Conservation (phyloP, 2,797 vertebrate genomes). For the Acrocephalus scirpaceus region DNA sequence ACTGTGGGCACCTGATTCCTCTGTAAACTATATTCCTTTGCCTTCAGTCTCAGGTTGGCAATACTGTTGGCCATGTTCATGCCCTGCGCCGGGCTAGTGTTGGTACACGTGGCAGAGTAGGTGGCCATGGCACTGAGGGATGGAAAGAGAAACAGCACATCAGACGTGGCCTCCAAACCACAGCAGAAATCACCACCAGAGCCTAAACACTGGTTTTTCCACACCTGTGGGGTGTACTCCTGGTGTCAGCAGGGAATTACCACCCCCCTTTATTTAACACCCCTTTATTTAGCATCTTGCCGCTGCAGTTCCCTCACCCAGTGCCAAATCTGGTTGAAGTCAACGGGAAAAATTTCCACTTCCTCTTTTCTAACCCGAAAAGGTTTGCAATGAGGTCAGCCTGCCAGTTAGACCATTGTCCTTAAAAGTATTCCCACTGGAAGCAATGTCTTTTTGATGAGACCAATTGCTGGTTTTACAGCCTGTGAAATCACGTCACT, state of each 20-base stretch:
- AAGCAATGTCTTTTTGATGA: slow-evolving; percentile 44
- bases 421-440: slow-evolving; percentile 15
- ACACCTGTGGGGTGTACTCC: not conserved
- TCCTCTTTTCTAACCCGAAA: slow-evolving; percentile 14
- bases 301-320: not conserved
- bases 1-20: slow-evolving; percentile 97
- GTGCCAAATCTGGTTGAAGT: not conserved
- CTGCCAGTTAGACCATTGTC: slow-evolving; percentile 18
- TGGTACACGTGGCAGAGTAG: slow-evolving; percentile 93
- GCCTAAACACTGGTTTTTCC: not conserved
- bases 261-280: not conserved
- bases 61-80: slow-evolving; percentile 99
- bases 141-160: slow-evolving; percentile 50
- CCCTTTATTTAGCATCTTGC: not conserved
- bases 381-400: slow-evolving; percentile 23
- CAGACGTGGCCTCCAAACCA: not conserved
- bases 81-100: slow-evolving; percentile 90
- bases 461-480: slow-evolving; percentile 34
- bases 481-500: slow-evolving; percentile 47
- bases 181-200: not conserved
- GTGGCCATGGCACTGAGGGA: slow-evolving; percentile 91
- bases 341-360: slow-evolving; percentile 9
- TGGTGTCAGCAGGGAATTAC: not conserved
- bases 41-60: slow-evolving; percentile 99
- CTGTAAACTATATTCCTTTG: slow-evolving; percentile 99